phyloP scores from a whole-genome alignment of 2,797 vertebrate genomes.

The Pseudochromis fuscus region DNA sequence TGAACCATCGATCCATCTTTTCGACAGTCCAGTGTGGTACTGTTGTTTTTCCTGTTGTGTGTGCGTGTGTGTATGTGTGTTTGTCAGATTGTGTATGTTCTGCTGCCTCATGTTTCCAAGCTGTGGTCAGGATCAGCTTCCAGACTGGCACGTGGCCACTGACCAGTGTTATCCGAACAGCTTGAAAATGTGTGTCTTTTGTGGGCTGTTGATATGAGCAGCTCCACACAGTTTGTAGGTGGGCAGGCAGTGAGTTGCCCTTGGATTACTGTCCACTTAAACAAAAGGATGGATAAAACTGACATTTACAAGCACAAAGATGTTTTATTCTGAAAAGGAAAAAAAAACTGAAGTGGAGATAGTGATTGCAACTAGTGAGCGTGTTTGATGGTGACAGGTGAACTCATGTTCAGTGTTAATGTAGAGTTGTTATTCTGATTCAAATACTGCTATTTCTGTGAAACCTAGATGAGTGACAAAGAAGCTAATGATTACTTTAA shows the following conservation, averaged over 20 bases:
- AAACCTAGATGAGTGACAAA: not conserved
- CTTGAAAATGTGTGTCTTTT: constrained; percentile 32
- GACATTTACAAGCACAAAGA: not conserved
- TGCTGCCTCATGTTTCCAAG: constrained; percentile 32
- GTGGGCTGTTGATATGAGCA: constrained; percentile 7
- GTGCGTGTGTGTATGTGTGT: constrained; percentile 7
- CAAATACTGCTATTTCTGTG: not conserved
- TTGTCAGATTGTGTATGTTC: constrained; percentile 6
- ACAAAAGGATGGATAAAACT: not conserved
- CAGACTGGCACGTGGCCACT: constrained; percentile 24
- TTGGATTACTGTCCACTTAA: not conserved
- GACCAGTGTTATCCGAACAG: constrained; percentile 42
- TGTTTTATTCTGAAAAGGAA: not conserved
- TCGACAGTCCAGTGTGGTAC: not conserved
- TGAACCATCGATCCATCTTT: constrained; percentile 38
- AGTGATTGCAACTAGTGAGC: not conserved
- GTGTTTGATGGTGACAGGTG: not conserved
- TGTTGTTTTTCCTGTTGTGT: constrained; percentile 14
- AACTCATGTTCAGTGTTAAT: not conserved
- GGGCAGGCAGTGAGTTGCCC: not conserved
- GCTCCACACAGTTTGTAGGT: constrained; percentile 14
- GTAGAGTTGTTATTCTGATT: too few relatives aligned
- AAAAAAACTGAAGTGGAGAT: not conserved
- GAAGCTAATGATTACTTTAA: not conserved
- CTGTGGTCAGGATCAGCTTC: constrained; percentile 39